These are phyloP conservation scores for Dysdera silvatica DNA, from an alignment of 1,140 invertebrate genomes.

Conservation along the genomic window DNA sequence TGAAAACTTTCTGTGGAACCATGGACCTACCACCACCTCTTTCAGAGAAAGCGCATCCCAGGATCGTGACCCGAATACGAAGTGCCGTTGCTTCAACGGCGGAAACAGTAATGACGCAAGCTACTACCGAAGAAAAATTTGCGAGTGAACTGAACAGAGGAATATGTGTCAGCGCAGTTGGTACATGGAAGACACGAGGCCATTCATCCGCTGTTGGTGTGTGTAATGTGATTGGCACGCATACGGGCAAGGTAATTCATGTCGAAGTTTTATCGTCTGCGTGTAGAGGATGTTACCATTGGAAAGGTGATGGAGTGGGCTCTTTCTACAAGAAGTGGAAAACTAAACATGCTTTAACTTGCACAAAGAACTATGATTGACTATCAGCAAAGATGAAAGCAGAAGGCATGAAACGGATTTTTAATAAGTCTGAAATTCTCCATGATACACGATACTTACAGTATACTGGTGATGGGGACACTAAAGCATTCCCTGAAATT, in stretches of 20 bases:
- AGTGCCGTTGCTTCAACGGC: neutral
- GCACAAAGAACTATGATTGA: too few species aligned
- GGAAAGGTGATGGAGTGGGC: neutral
- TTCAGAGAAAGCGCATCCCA: neutral
- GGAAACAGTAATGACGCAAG: neutral
- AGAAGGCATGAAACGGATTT: too few species aligned
- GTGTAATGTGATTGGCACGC: neutral
- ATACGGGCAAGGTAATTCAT: neutral
- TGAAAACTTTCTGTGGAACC: neutral
- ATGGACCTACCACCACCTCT: neutral
- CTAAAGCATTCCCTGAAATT: too few species aligned
- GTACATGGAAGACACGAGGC: neutral
- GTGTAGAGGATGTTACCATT: neutral
- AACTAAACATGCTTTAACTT: too few species aligned
- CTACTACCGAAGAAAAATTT: neutral
- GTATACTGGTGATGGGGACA: too few species aligned
- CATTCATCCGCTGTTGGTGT: neutral
- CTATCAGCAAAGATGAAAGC: too few species aligned
- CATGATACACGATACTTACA: too few species aligned
- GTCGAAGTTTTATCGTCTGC: neutral
- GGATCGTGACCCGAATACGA: neutral
- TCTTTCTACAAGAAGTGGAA: neutral
- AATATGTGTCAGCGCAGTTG: neutral
- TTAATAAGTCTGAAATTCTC: too few species aligned
- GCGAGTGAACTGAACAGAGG: neutral